Evolutionary conservation across 2,888 invertebrate species (phyloP).

Genomic region (Megamerina dolium): DNA sequence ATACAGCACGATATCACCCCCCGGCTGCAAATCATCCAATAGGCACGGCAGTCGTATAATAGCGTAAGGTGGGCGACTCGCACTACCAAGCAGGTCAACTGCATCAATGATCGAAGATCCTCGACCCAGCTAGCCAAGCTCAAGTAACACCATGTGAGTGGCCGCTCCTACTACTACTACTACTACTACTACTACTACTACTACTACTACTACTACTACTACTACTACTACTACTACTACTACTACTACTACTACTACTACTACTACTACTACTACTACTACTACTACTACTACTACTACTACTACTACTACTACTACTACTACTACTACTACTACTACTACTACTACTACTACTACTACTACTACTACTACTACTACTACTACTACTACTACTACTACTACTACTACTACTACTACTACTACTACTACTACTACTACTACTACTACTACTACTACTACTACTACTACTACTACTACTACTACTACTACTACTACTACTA

Average conservation of each 20-base stretch:
- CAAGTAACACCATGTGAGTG: too few relatives aligned
- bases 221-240: neutral
- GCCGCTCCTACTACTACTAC: too few relatives aligned
- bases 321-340: neutral
- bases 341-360: neutral
- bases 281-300: neutral
- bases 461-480: neutral
- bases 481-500: neutral
- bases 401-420: neutral
- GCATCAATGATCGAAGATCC: too few relatives aligned
- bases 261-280: neutral
- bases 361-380: neutral
- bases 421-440: neutral
- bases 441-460: neutral
- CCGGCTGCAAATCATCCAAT: too few relatives aligned
- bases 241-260: neutral
- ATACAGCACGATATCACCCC: too few relatives aligned
- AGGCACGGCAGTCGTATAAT: too few relatives aligned
- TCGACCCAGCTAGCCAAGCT: too few relatives aligned
- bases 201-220: neutral
- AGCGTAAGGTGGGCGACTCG: too few relatives aligned
- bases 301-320: neutral
- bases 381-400: neutral
- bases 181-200: constrained; percentile 1
- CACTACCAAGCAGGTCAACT: too few relatives aligned